Base-by-base conservation (phyloP, 2,888 invertebrate genomes). In the Alviniconcha strummeri region DNA sequence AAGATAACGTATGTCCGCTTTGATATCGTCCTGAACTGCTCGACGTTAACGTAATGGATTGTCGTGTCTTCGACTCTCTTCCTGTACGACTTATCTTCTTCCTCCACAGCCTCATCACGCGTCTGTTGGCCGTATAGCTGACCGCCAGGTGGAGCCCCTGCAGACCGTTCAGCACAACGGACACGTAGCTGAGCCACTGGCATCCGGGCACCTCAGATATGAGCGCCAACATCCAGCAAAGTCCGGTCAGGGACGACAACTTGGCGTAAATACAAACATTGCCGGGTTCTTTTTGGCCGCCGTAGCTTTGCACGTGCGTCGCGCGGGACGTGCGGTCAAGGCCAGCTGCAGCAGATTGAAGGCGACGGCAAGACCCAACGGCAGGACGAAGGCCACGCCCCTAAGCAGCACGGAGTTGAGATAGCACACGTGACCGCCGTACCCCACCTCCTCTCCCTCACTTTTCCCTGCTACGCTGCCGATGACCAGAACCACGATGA, bases 221-320 rank as follows among this genome's bases (percentile, higher is more conserved):
- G 15, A 91, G 84, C 11, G 88, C 89, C 6, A 90, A 84, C 15
- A 89, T 78, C 91, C 91, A 91, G 52, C 89, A 87, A n/a, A 89
- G 57, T 1, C 91, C 90, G 7, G 90, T 88, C 19, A 91, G 82
- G 6, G 88, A 84, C 75, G 88, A 90, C 64, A 91, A 84, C 75
- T 89, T 88, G 5, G 88, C 60, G 80, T 90, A 91, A 8, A 90
- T 81, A 8, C 84, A 84, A 9, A 90, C 85, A 54, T 89, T 86
- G 11, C 84, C 69, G 52, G 88, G 85, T 13, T 88, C 88, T 4
- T 80, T 86, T 6, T 81, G 75, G 72, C 84, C 55, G 71, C 82
- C 36, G 85, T 64, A 7, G 67, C 75, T 9, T 85, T 85, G 55
- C 36, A 84, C 74, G 9, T 64, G 78, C 13, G 80, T n/a, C 36